These are phyloP conservation scores for Serrognathus titanus DNA, from an alignment of 2,888 invertebrate genomes.

Conservation along the genomic window DNA sequence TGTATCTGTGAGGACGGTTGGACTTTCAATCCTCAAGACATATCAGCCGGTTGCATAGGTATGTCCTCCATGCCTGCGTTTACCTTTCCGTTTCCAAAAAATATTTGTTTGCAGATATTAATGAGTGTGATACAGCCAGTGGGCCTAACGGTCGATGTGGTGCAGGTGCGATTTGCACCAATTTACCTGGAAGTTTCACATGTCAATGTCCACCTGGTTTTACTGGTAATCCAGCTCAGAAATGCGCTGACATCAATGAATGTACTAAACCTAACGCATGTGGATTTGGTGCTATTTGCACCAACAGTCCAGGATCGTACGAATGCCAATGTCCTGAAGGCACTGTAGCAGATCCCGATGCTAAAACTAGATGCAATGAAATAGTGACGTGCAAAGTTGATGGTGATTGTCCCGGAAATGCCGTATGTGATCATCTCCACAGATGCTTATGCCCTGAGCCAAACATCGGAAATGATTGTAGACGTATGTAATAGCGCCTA, in stretches of 20 bases:
- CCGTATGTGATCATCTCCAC: conserved; percentile 73
- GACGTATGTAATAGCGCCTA: conserved; percentile 64
- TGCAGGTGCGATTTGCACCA: conserved; percentile 76
- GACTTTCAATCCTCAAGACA: conserved; percentile 87
- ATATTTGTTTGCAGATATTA: conserved; percentile 61
- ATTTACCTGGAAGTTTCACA: conserved; percentile 72
- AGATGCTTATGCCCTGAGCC: conserved; percentile 88
- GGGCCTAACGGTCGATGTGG: conserved; percentile 83
- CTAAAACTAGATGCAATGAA: conserved; percentile 75
- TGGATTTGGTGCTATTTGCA: conserved; percentile 76
- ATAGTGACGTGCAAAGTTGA: conserved; percentile 74
- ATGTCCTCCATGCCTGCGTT: conserved; percentile 23
- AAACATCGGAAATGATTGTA: conserved; percentile 85
- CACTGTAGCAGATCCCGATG: conserved; percentile 79
- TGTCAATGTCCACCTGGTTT: conserved; percentile 84
- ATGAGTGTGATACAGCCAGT: conserved; percentile 80
- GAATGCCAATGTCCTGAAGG: conserved; percentile 79
- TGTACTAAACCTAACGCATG: conserved; percentile 70
- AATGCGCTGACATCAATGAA: conserved; percentile 82
- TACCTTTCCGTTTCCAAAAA: neutral
- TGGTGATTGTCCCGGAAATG: conserved; percentile 85
- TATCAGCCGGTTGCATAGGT: conserved; percentile 83
- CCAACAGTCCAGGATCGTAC: conserved; percentile 74
- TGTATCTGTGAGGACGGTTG: conserved; percentile 92
- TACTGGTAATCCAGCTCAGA: conserved; percentile 78